Evolutionary conservation across 2,113 vertebrate genomes (phyloP), one percentile per base, ranked within the genome.

Genomic region (Clinocottus analis): DNA sequence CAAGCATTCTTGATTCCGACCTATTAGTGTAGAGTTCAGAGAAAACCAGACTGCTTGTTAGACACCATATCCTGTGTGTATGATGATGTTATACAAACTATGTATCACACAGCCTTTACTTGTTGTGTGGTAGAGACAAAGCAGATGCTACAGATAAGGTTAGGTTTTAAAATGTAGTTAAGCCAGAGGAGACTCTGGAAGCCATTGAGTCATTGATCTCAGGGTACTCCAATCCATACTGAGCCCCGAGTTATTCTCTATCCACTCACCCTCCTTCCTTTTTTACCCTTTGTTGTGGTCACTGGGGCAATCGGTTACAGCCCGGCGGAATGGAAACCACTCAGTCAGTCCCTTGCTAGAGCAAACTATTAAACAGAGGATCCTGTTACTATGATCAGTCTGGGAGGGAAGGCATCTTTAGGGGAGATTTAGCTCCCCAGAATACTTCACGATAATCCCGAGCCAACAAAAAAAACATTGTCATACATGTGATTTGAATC

Each of bases 251-350:
- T 84, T 89, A 78, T 80, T 77, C 87, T 87, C 62, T 84, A 76
- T 77, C 75, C 85, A 80, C 72, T 88, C 87, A 80, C 87, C 83
- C 85, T 83, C 77, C 81, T 86, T 90, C 86, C 83, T 72, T 83
- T 80, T 85, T 77, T 39, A 64, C 60, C 72, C 91, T 91, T 92
- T 93, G 89, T 93, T 94, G 92, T 94, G 93, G 93, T 93, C 80
- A 66, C 86, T 83, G 89, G 89, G 90, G 93, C 92, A 92, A 93
- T 93, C 87, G 87, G 87, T 92, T 91, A 87, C 92, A 93, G 91
- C 87, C 89, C 84, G 86, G 62, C 59, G 77, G 82, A 92, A 93
- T 94, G 90, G 84, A 92, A 93, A 93, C 90, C 89, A 83, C 87
- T 90, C 85, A 87, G 85, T 82, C 84, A 66, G 83, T 91, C 85